These are phyloP conservation scores for Porites cylindrica DNA, from an alignment of 92 coral and sea anemone genomes.

Conservation along the genomic window DNA sequence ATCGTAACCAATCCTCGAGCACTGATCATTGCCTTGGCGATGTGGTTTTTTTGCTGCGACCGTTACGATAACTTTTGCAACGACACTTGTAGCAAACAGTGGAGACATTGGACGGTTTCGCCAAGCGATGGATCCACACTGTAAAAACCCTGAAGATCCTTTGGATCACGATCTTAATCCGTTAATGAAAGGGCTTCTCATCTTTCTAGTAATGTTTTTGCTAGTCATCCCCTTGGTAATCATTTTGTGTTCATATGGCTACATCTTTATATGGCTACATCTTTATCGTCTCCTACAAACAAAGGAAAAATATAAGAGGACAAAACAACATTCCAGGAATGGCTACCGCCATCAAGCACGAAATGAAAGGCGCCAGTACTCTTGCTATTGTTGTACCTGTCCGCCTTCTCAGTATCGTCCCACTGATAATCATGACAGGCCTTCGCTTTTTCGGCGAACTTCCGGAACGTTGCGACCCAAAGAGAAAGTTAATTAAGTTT, in stretches of 20 bases:
- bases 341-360: background rate
- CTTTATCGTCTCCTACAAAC: background rate
- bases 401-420: slow-evolving; percentile 40
- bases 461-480: background rate
- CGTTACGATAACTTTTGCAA: background rate
- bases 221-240: slow-evolving; percentile 6
- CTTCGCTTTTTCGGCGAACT: slow-evolving; percentile 6
- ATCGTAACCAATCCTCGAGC: slow-evolving; percentile 19
- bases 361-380: slow-evolving; percentile 46
- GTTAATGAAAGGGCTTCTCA: background rate
- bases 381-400: slow-evolving; percentile 43
- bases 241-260: slow-evolving; percentile 4
- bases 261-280: background rate
- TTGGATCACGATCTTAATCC: background rate
- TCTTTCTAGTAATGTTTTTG: slow-evolving; percentile 3
- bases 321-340: background rate
- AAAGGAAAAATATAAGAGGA: background rate
- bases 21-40: background rate
- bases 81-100: background rate
- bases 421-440: slow-evolving; percentile 26
- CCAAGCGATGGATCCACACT: background rate
- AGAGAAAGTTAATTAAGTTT: too few species aligned
- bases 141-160: background rate
- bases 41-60: slow-evolving; percentile 15
- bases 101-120: background rate